A percentile compares a stretch with the other conserved stretches of the same genome.
These are phyloP conservation scores for Halocynthia aurantium DNA, from an alignment of 23 tunicate species.

Conservation along the genomic window DNA sequence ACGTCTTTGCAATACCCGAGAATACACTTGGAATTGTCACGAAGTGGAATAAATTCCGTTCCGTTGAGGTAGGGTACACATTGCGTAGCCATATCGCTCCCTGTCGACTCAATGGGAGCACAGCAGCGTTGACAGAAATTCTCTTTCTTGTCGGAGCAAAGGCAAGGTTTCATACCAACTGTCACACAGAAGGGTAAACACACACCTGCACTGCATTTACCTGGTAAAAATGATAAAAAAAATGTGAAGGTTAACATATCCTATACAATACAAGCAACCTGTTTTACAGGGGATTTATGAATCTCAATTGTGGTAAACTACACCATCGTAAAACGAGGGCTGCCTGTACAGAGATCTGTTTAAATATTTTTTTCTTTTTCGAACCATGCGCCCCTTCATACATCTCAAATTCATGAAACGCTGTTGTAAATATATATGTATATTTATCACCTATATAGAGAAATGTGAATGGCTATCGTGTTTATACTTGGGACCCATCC, in stretches of 20 bases:
- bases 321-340: too few species aligned
- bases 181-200: conserved; percentile 73
- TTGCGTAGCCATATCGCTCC: conserved; percentile 10
- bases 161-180: conserved; percentile 59
- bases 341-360: too few species aligned
- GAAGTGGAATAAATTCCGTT: conserved; percentile 4
- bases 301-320: too few species aligned
- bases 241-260: background rate
- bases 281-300: too few species aligned
- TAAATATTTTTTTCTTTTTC: too few species aligned
- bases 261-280: too few species aligned
- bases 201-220: conserved; percentile 64
- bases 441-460: too few species aligned
- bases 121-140: conserved; percentile 70
- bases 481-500: too few species aligned
- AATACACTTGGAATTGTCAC: conserved; percentile 59
- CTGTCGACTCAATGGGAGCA: conserved; percentile 35
- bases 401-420: too few species aligned
- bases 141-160: conserved; percentile 39
- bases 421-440: too few species aligned
- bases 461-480: too few species aligned
- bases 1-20: conserved; percentile 68
- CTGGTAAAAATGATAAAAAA: conserved; percentile 18
- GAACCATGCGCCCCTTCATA: too few species aligned
- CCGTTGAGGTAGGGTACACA: conserved; percentile 49